Conservation (phyloP, 2,113 vertebrate species). For the Polypterus bichir region DNA sequence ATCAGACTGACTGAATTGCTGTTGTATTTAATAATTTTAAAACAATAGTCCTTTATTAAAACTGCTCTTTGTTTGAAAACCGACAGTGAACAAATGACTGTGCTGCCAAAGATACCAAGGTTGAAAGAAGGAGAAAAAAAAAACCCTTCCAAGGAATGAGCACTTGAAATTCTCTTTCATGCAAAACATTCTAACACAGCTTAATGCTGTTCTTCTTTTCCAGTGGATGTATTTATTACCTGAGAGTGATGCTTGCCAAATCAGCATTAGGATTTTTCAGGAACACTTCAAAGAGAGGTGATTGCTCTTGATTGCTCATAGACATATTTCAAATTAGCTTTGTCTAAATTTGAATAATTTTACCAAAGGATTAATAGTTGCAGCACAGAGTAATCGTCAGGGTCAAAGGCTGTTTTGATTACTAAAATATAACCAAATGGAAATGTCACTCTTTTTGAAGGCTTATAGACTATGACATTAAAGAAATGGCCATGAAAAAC, state of each 20-base stretch:
- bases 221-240: neutral
- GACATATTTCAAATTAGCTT: too few species aligned
- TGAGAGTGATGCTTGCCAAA: neutral
- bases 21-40: neutral
- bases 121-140: neutral
- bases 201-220: too few species aligned
- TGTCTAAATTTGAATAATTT: too few species aligned
- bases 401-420: too few species aligned
- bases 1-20: neutral
- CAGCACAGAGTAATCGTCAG: too few species aligned
- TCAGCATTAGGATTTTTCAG: neutral
- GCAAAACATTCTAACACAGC: neutral
- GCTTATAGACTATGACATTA: too few species aligned
- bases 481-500: too few species aligned
- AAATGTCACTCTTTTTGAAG: too few species aligned
- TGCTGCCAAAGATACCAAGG: conserved; percentile 5
- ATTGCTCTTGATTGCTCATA: neutral
- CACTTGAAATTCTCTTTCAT: neutral
- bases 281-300: neutral
- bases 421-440: too few species aligned
- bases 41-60: neutral
- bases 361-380: too few species aligned
- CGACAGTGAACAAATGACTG: conserved; percentile 16
- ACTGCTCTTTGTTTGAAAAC: neutral
- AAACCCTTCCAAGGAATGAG: too few species aligned